Percentiles rank a stretch among this genome's conserved stretches.
Evolutionary conservation across 1,140 invertebrate genomes (phyloP).

Genomic region (Drosophila virilis): DNA sequence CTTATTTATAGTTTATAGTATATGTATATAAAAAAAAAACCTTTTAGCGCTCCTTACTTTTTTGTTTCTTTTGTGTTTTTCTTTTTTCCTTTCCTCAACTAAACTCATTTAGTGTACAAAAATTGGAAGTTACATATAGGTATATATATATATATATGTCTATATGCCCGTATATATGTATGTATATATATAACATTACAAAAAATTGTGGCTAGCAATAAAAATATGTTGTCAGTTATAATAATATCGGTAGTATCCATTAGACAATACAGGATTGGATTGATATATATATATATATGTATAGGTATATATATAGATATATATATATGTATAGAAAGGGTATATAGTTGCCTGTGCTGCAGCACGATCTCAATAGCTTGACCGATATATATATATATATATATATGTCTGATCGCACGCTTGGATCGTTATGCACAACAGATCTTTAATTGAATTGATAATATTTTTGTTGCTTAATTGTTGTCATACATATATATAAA

Average conservation of each 20-base stretch:
- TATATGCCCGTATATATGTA: slow-evolving; percentile 16
- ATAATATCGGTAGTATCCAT: slow-evolving; percentile 53
- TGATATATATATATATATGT: slow-evolving; percentile 6
- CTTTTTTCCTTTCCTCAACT: slow-evolving; percentile 48
- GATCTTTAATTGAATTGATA: neutral
- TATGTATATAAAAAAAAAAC: slow-evolving; percentile 62
- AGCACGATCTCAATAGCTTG: neutral
- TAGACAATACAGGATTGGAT: slow-evolving; percentile 46
- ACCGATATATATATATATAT: slow-evolving; percentile 18
- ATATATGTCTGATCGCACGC: slow-evolving; percentile 9
- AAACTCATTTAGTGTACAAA: slow-evolving; percentile 80
- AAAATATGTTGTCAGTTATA: slow-evolving; percentile 61
- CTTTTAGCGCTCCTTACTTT: slow-evolving; percentile 57
- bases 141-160: slow-evolving; percentile 32
- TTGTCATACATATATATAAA: slow-evolving; percentile 49
- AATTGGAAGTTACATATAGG: slow-evolving; percentile 68
- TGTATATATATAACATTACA: slow-evolving; percentile 55
- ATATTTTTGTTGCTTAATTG: slow-evolving; percentile 3
- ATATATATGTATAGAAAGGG: neutral
- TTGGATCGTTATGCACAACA: neutral
- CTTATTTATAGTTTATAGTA: slow-evolving; percentile 41
- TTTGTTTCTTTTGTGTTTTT: slow-evolving; percentile 1
- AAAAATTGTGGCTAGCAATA: slow-evolving; percentile 78
- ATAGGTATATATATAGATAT: neutral
- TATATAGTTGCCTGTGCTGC: slow-evolving; percentile 4